phyloP scores from a whole-genome alignment of 2,888 invertebrate genomes.

The Ceriagrion tenellum region DNA sequence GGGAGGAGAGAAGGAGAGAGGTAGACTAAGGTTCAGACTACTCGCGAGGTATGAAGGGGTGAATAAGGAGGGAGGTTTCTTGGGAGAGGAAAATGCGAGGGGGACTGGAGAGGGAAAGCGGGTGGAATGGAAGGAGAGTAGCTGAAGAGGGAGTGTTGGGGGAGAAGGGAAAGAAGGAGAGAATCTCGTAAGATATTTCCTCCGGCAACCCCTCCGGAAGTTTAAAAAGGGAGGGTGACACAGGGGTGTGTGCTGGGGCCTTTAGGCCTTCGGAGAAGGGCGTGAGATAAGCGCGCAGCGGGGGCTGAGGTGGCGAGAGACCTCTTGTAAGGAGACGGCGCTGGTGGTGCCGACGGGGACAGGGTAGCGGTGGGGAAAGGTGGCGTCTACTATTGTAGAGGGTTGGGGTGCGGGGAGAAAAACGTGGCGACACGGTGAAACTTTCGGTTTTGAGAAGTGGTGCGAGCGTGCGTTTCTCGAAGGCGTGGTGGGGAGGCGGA shows the following conservation, averaged over 20 bases:
- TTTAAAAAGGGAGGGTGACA: background rate
- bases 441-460: background rate
- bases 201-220: background rate
- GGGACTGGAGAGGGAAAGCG: background rate
- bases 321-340: no score
- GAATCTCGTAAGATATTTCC: conserved; percentile 16
- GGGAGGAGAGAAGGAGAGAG: background rate
- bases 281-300: background rate
- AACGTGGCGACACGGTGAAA: background rate
- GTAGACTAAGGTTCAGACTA: background rate
- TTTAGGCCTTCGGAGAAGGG: background rate
- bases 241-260: background rate
- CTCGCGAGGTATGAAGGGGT: background rate
- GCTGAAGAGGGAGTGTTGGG: background rate
- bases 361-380: background rate
- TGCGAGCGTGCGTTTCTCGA: background rate
- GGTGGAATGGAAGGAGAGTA: background rate
- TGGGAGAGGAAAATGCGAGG: background rate
- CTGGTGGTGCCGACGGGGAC: background rate
- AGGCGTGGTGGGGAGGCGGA: background rate
- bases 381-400: background rate
- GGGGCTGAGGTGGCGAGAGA: background rate
- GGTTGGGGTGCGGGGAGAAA: background rate
- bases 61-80: background rate
- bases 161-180: background rate